Conservation (phyloP, 2,113 vertebrate genomes). For the Brevimyrus niger region DNA sequence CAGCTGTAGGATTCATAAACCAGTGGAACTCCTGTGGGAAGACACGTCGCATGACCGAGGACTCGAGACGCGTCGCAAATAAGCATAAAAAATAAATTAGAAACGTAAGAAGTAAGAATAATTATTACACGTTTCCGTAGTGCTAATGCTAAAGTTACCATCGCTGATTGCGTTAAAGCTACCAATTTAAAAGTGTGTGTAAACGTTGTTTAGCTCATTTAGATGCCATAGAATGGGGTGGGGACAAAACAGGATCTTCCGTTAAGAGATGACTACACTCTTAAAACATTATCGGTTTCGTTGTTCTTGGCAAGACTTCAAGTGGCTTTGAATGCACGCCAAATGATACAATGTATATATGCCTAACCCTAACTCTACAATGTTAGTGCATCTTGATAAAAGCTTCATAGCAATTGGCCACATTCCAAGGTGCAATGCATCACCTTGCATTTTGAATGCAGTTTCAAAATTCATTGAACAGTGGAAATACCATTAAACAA, state of each 20-base stretch:
- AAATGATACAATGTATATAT: neutral
- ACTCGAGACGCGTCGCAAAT: no score
- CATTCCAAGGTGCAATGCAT: neutral
- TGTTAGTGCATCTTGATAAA: neutral
- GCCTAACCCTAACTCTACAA: neutral
- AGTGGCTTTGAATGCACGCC: neutral
- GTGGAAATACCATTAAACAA: neutral
- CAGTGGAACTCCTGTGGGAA: constrained; percentile 54
- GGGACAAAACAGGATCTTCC: neutral
- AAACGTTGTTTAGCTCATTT: neutral
- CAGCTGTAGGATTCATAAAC: constrained; percentile 63
- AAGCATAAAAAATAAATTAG: neutral
- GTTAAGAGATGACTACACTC: neutral
- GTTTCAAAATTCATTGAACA: neutral
- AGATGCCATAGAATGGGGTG: neutral
- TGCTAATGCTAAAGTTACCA: neutral
- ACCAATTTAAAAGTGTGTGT: neutral
- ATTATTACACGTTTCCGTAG: neutral
- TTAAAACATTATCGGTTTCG: neutral
- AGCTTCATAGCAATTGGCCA: neutral
- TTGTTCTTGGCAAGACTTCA: constrained; percentile 6
- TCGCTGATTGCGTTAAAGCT: neutral
- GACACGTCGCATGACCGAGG: neutral
- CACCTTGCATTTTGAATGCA: neutral
- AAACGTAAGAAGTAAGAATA: neutral